phyloP scores from a whole-genome alignment of 2,113 vertebrate genomes.

The Ptilonorhynchus violaceus region DNA sequence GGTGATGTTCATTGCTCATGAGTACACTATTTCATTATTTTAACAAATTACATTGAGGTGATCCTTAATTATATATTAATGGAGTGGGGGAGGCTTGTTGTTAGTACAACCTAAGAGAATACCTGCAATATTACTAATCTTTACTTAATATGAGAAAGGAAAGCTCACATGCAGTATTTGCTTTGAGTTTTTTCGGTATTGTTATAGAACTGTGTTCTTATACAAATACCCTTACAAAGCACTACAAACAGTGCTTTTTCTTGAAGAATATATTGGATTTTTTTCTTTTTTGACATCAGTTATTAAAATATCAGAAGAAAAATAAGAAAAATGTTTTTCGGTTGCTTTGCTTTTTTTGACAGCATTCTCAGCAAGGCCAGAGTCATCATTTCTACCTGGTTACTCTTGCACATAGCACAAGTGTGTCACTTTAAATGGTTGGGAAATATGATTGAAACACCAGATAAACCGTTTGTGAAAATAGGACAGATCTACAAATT shows the following conservation, averaged over 20 bases:
- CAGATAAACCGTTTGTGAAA: neutral
- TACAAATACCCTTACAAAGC: neutral
- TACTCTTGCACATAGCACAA: neutral
- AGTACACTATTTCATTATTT: neutral
- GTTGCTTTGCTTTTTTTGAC: neutral
- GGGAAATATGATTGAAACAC: neutral
- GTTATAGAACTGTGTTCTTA: neutral
- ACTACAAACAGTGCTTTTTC: neutral
- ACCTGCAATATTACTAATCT: neutral
- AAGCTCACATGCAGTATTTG: neutral
- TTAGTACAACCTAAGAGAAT: neutral
- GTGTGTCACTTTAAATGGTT: neutral
- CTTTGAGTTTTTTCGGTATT: neutral
- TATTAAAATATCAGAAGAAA: neutral
- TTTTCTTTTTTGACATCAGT: neutral
- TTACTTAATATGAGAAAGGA: neutral
- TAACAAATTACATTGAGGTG: neutral
- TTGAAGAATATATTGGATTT: neutral
- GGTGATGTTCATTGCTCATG: neutral
- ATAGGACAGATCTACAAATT: neutral
- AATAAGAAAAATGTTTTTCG: neutral
- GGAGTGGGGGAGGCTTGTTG: neutral
- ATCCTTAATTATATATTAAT: neutral
- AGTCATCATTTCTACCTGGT: neutral
- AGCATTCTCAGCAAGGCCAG: neutral